Evolutionary conservation across 2,888 invertebrate species (phyloP).

Genomic region (Catocala fraxini): DNA sequence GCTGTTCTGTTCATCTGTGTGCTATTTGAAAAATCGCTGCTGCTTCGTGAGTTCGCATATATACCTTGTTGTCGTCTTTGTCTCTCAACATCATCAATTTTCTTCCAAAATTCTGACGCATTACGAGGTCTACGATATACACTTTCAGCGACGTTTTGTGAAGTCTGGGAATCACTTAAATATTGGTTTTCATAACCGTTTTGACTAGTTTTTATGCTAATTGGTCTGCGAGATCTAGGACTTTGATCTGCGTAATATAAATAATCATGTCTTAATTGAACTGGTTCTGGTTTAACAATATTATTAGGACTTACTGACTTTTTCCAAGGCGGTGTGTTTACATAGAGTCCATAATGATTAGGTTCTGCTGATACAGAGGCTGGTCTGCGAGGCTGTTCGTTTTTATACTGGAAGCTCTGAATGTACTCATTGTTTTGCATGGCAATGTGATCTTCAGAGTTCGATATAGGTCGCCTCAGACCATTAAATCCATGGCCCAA

Average conservation of each 20-base stretch:
- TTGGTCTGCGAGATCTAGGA: constrained; percentile 91
- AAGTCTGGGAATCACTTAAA: constrained; percentile 83
- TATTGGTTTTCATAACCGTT: constrained; percentile 80
- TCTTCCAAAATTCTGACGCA: constrained; percentile 89
- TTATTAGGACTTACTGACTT: constrained; percentile 67
- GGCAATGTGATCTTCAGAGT: constrained; percentile 84
- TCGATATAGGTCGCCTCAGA: constrained; percentile 81
- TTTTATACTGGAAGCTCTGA: constrained; percentile 67
- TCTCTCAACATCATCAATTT: constrained; percentile 86
- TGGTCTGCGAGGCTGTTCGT: constrained; percentile 80
- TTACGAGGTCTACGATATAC: constrained; percentile 79
- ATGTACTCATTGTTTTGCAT: constrained; percentile 82
- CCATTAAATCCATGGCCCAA: constrained; percentile 80
- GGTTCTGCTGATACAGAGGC: constrained; percentile 85
- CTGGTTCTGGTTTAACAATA: constrained; percentile 76
- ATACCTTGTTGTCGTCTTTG: constrained; percentile 72
- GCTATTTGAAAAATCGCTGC: constrained; percentile 74
- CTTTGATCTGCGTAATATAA: constrained; percentile 91
- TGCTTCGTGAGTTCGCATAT: constrained; percentile 72
- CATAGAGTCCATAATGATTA: constrained; percentile 79
- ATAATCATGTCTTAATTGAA: constrained; percentile 82
- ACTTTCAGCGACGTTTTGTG: constrained; percentile 67
- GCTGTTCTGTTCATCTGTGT: constrained; percentile 59
- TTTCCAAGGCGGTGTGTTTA: constrained; percentile 78
- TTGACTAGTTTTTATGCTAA: constrained; percentile 88